Conservation (phyloP, 1,140 invertebrate species). For the Triops cancriformis region DNA sequence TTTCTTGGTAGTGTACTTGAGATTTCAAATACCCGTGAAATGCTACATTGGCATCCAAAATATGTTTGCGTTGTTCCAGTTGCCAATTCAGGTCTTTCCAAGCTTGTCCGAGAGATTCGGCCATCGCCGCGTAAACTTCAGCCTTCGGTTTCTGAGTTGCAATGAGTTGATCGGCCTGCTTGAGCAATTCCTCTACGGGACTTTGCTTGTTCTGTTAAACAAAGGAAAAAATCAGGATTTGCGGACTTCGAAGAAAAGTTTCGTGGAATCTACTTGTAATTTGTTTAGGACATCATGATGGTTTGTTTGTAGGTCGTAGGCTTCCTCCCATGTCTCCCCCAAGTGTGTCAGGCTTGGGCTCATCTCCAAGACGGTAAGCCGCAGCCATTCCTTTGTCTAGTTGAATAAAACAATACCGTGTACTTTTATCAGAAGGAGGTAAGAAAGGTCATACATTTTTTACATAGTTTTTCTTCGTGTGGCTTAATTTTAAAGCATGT, state of each 20-base stretch:
- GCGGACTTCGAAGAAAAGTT: background rate
- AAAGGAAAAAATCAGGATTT: background rate
- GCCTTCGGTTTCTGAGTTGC: slow-evolving; percentile 62
- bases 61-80: slow-evolving; percentile 63
- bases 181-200: slow-evolving; percentile 78
- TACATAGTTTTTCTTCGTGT: too few relatives aligned
- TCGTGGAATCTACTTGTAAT: slow-evolving; percentile 56
- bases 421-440: too few relatives aligned
- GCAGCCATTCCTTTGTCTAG: slow-evolving; percentile 73
- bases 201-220: slow-evolving; percentile 69
- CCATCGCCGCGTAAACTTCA: slow-evolving; percentile 70
- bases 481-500: too few relatives aligned
- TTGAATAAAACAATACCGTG: slow-evolving; percentile 30
- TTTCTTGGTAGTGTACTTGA: background rate
- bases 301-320: slow-evolving; percentile 58
- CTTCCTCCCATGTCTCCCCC: slow-evolving; percentile 65
- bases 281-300: slow-evolving; percentile 77
- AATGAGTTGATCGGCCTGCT: slow-evolving; percentile 74
- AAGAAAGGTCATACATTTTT: too few relatives aligned
- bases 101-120: slow-evolving; percentile 72
- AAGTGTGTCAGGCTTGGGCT: slow-evolving; percentile 72
- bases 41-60: slow-evolving; percentile 64
- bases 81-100: slow-evolving; percentile 80
- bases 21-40: slow-evolving; percentile 50
- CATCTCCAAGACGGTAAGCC: slow-evolving; percentile 76